Evolutionary conservation across 2,797 vertebrate genomes (phyloP).

Genomic region (Scolopax rusticola): DNA sequence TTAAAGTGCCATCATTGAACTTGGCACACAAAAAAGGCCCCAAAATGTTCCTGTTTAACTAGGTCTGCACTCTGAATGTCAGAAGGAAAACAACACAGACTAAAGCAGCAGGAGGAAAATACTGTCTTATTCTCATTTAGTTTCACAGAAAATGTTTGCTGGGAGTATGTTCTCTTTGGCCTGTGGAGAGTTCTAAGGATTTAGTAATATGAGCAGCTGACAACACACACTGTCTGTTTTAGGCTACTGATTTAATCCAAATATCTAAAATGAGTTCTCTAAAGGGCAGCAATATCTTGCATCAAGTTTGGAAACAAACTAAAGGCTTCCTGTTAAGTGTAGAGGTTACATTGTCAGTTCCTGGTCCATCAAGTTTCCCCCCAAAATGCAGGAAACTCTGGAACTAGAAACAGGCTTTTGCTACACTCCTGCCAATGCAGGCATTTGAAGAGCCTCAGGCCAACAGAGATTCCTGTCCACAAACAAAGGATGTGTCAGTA

Average conservation of each 20-base stretch:
- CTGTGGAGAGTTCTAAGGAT: not conserved
- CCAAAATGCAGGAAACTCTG: not conserved
- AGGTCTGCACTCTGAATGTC: not conserved
- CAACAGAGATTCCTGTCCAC: not conserved
- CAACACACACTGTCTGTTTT: not conserved
- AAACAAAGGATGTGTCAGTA: not conserved
- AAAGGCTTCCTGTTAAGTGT: not conserved
- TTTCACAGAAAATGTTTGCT: not conserved
- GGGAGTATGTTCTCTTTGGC: not conserved
- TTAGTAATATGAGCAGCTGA: not conserved
- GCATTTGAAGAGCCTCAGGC: not conserved
- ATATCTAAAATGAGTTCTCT: not conserved
- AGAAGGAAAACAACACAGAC: not conserved
- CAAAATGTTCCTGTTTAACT: not conserved
- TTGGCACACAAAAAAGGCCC: not conserved
- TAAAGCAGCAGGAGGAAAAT: not conserved
- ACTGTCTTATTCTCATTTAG: not conserved
- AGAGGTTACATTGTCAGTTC: not conserved
- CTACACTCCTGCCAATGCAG: rapidly evolving
- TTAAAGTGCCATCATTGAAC: not conserved
- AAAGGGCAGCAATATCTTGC: not conserved
- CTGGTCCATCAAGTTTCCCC: not conserved
- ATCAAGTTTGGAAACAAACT: not conserved
- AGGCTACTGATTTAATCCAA: not conserved
- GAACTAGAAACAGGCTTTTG: not conserved